phyloP scores from a whole-genome alignment of 1,140 invertebrate genomes.

The Anthonomus grandis region DNA sequence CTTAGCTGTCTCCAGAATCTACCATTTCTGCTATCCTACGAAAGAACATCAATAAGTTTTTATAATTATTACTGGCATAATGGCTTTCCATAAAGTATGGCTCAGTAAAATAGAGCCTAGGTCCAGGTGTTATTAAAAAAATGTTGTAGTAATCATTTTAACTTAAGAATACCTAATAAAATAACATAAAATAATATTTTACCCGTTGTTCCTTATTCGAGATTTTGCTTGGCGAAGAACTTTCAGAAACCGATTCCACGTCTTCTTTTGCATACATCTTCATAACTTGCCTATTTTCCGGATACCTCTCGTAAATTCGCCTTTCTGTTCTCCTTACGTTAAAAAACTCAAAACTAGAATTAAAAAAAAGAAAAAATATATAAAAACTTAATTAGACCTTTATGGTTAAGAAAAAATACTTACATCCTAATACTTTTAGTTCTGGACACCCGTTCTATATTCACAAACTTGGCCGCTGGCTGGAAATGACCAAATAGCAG shows the following conservation, averaged over 20 bases:
- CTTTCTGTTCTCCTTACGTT: conserved; percentile 48
- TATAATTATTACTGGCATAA: no score
- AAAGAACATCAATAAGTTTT: conserved; percentile 20
- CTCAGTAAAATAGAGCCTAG: no score
- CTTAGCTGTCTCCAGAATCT: conserved; percentile 57
- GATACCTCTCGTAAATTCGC: conserved; percentile 48
- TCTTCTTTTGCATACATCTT: conserved; percentile 43
- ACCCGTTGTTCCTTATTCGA: conserved; percentile 53
- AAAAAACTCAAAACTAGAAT: conserved; percentile 52
- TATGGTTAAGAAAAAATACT: conserved; percentile 20
- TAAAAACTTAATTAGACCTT: background rate
- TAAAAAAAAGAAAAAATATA: conserved; percentile 1
- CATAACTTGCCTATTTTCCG: conserved; percentile 39
- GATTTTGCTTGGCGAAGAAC: conserved; percentile 44
- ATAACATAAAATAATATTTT: background rate
- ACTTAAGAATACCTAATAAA: no score
- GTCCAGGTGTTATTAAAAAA: no score
- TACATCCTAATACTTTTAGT: conserved; percentile 45
- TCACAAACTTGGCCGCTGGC: conserved; percentile 48
- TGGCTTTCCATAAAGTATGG: no score
- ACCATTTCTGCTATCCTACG: conserved; percentile 54
- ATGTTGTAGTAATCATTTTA: no score
- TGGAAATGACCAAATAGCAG: conserved; percentile 56
- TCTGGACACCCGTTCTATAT: conserved; percentile 44
- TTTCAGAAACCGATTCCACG: conserved; percentile 36